Percentiles rank a stretch among this genome's conserved stretches.
phyloP scores from a whole-genome alignment of 2,888 invertebrate genomes.

The Metellina segmentata region DNA sequence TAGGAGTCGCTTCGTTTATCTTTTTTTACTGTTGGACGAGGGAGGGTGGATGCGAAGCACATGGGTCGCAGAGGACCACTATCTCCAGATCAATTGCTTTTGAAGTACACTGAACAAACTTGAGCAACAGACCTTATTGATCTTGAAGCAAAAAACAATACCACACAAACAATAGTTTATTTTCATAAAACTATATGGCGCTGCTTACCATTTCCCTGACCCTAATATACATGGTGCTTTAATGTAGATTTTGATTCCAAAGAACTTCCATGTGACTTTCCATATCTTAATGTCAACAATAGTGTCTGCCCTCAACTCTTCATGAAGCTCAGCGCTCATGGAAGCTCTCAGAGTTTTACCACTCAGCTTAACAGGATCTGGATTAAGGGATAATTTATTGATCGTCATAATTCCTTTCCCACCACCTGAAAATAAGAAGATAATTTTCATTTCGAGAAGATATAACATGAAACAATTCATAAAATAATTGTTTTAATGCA shows the following conservation, averaged over 20 bases:
- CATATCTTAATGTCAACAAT: background rate
- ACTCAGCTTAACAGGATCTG: constrained; percentile 31
- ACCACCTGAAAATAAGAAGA: background rate
- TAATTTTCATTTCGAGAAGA: no score
- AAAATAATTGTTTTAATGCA: no score
- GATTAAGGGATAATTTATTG: constrained; percentile 3
- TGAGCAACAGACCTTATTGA: no score
- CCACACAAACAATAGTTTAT: background rate
- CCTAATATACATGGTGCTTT: background rate
- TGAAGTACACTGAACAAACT: no score
- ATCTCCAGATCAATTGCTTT: no score
- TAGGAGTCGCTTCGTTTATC: no score
- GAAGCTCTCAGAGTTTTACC: background rate
- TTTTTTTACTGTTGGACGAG: no score
- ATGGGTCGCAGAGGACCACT: no score
- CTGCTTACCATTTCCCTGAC: constrained; percentile 19
- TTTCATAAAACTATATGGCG: background rate
- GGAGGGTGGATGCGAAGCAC: no score
- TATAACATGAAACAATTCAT: no score
- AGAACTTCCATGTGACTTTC: constrained; percentile 24
- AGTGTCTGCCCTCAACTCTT: constrained; percentile 4
- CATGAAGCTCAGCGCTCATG: background rate
- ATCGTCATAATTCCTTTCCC: constrained; percentile 8
- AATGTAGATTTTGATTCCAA: constrained; percentile 16
- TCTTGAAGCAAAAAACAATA: no score